Percentiles rank a stretch among this genome's conserved stretches.
These are phyloP conservation scores for Lepilemur ruficaudatus DNA, from an alignment of 2,797 vertebrate genomes.

Conservation along the genomic window DNA sequence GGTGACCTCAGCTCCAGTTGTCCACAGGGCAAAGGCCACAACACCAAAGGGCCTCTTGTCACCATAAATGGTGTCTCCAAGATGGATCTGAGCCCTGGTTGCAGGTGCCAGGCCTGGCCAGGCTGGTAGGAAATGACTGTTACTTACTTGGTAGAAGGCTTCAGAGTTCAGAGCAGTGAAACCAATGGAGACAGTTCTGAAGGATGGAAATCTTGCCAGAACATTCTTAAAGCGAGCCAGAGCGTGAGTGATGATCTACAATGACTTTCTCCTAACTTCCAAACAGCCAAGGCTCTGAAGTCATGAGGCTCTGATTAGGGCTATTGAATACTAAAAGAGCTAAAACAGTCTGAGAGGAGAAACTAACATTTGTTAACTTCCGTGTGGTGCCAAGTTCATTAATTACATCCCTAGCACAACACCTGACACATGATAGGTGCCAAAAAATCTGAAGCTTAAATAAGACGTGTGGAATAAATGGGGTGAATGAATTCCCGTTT, in stretches of 20 bases:
- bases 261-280: conserved; percentile 6
- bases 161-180: conserved; percentile 56
- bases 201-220: conserved; percentile 1
- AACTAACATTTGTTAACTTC: conserved; percentile 32
- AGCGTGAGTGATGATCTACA: background rate
- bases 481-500: conserved; percentile 39
- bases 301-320: background rate
- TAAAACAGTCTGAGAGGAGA: background rate
- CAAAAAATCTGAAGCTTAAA: conserved; percentile 7
- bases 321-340: background rate
- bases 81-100: background rate
- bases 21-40: conserved; percentile 37
- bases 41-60: background rate
- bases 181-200: background rate
- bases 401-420: background rate
- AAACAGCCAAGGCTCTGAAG: background rate
- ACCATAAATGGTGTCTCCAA: conserved; percentile 39
- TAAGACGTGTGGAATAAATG: conserved; percentile 3
- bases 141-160: background rate
- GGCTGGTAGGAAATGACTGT: background rate
- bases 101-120: background rate
- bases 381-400: conserved; percentile 37
- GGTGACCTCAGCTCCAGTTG: conserved; percentile 64
- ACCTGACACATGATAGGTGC: background rate
- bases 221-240: conserved; percentile 7